Evolutionary conservation across 2,888 invertebrate genomes (phyloP).

Genomic region (Pristionchus entomophagus): DNA sequence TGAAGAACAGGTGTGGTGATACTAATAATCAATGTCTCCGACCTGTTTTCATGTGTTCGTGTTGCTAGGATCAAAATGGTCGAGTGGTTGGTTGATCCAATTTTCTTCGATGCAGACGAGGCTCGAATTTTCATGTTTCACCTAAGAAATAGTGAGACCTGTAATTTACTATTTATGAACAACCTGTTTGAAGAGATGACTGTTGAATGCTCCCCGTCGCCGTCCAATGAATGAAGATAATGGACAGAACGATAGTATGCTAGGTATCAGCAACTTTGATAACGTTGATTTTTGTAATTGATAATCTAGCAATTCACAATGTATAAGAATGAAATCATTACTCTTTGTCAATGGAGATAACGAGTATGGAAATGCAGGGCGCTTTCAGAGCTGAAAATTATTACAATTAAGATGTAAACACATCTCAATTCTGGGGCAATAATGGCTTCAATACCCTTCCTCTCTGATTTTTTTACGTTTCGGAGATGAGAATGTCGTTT

Average conservation of each 20-base stretch:
- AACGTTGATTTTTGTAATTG: background rate
- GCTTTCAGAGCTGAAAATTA: background rate
- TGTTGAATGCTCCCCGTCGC: background rate
- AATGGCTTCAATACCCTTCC: too few relatives aligned
- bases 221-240: background rate
- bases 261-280: background rate
- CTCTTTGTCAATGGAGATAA: background rate
- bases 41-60: slow-evolving; percentile 88
- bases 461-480: too few relatives aligned
- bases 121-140: background rate
- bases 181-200: background rate
- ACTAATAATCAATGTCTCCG: background rate
- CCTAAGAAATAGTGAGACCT: background rate
- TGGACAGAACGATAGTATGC: background rate
- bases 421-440: too few relatives aligned
- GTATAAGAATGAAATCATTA: background rate
- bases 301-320: background rate
- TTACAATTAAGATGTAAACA: too few relatives aligned
- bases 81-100: slow-evolving; percentile 81
- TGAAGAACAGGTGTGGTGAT: background rate
- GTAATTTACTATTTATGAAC: background rate
- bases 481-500: too few relatives aligned
- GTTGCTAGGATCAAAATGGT: slow-evolving; percentile 87
- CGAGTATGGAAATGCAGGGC: background rate
- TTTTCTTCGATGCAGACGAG: background rate